These are phyloP conservation scores for Ochlodes sylvanus DNA, from an alignment of 2,888 invertebrate genomes.

Conservation along the genomic window DNA sequence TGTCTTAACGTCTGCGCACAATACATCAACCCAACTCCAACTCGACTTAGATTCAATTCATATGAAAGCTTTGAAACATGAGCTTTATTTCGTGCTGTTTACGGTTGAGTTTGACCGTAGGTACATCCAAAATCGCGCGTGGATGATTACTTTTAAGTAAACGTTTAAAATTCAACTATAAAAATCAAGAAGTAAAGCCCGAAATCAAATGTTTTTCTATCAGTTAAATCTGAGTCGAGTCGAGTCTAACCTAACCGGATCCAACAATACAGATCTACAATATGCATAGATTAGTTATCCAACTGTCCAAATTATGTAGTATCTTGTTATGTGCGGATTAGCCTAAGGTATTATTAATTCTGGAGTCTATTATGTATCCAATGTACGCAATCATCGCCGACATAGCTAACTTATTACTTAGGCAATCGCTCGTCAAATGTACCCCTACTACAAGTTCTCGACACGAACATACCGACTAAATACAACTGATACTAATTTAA, in stretches of 20 bases:
- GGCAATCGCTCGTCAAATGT: conserved; percentile 17
- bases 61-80: too few species aligned
- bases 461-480: neutral
- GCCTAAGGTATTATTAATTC: conserved; percentile 10
- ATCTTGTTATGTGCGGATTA: conserved; percentile 16
- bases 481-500: neutral
- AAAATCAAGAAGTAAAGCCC: too few species aligned
- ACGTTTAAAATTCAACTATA: too few species aligned
- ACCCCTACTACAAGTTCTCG: conserved; percentile 14
- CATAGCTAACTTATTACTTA: conserved; percentile 25
- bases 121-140: too few species aligned
- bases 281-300: conserved; percentile 13
- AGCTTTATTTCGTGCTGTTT: too few species aligned
- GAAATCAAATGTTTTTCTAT: too few species aligned
- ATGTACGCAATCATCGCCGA: conserved; percentile 19
- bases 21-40: too few species aligned
- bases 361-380: conserved; percentile 8
- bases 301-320: conserved; percentile 23
- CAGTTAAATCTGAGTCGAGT: too few species aligned
- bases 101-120: too few species aligned
- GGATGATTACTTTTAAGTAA: too few species aligned
- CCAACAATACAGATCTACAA: neutral
- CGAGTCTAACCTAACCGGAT: neutral
- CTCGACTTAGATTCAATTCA: too few species aligned
- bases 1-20: too few species aligned